Percentiles rank a stretch among this genome's conserved stretches.
These are phyloP conservation scores for Xyliphius kryptos DNA, from an alignment of 2,113 vertebrate species.

Conservation along the genomic window DNA sequence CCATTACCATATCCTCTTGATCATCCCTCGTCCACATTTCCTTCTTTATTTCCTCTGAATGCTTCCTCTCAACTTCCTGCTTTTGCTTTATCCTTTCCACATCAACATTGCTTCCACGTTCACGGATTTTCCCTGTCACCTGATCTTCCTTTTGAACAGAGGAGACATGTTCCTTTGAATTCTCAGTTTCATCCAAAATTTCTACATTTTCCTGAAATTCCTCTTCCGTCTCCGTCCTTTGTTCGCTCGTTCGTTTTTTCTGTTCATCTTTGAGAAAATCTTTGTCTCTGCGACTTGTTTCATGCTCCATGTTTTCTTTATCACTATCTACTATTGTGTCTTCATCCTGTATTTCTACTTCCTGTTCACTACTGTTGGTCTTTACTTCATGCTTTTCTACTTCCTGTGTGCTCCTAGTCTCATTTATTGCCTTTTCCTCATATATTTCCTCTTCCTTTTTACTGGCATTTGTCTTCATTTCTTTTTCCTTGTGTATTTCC, in stretches of 20 bases:
- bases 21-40: background rate
- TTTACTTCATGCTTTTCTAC: too few relatives aligned
- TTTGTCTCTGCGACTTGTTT: background rate
- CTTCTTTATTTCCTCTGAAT: constrained; percentile 2
- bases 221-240: too few relatives aligned
- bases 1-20: constrained; percentile 15
- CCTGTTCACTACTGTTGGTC: background rate
- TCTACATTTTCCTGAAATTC: too few relatives aligned
- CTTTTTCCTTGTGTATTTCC: too few relatives aligned
- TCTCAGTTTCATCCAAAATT: background rate
- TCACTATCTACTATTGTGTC: too few relatives aligned
- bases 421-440: too few relatives aligned
- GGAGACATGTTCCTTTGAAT: background rate
- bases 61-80: background rate
- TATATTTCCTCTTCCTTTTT: constrained; percentile 3
- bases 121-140: background rate
- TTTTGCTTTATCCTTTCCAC: background rate
- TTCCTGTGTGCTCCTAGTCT: too few relatives aligned
- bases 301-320: background rate
- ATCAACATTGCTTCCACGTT: background rate
- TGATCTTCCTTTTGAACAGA: constrained; percentile 8
- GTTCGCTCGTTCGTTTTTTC: too few relatives aligned
- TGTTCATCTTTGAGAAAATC: too few relatives aligned
- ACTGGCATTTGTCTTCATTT: background rate
- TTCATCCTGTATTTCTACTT: background rate